Conservation (phyloP, 2,113 vertebrate species). For the Formicarius rufipectus region DNA sequence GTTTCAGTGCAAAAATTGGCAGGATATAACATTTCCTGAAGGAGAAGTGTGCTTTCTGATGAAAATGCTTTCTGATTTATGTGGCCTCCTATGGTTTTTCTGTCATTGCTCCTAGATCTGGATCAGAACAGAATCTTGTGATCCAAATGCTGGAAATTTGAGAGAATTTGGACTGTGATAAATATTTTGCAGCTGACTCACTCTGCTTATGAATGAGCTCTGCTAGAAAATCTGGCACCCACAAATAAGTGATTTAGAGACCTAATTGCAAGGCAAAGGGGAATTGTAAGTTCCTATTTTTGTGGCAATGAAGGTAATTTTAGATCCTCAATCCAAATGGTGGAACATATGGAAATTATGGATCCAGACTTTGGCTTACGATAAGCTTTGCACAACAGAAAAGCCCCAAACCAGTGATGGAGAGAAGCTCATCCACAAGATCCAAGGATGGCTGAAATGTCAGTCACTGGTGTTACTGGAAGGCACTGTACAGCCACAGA, state of each 20-base stretch:
- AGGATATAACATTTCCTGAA: neutral
- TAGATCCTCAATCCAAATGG: slow-evolving; percentile 5
- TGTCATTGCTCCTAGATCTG: neutral
- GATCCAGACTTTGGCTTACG: neutral
- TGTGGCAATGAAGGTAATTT: slow-evolving; percentile 30
- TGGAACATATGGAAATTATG: neutral
- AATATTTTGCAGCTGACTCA: slow-evolving; percentile 60
- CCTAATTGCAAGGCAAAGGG: slow-evolving; percentile 54
- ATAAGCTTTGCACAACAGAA: neutral
- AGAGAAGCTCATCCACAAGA: neutral
- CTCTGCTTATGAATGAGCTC: slow-evolving; percentile 42
- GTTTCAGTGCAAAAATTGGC: neutral
- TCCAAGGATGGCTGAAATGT: neutral
- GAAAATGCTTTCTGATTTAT: neutral
- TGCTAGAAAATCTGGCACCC: slow-evolving; percentile 37
- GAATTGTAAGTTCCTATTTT: slow-evolving; percentile 49
- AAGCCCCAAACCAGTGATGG: neutral
- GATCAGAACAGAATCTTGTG: slow-evolving; percentile 27
- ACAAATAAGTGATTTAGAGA: slow-evolving; percentile 35
- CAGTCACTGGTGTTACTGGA: neutral
- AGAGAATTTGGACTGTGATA: slow-evolving; percentile 36
- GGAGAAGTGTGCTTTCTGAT: neutral
- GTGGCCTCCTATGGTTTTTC: neutral
- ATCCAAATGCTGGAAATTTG: slow-evolving; percentile 31
- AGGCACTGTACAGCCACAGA: neutral